These are phyloP conservation scores for Apodemia duryi DNA, from an alignment of 2,888 invertebrate species.

Conservation along the genomic window DNA sequence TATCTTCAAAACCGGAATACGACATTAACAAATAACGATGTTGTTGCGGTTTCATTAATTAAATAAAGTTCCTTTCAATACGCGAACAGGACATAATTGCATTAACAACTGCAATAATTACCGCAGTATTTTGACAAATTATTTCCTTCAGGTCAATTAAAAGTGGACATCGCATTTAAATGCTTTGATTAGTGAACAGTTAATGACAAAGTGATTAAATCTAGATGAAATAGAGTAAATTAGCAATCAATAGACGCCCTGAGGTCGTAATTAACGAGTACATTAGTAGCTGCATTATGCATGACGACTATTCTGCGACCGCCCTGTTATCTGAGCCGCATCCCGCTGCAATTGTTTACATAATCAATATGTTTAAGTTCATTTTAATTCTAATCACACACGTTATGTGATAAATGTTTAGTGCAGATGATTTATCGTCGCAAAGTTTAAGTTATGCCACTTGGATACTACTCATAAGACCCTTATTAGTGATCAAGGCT, in stretches of 20 bases:
- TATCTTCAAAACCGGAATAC: too few relatives aligned
- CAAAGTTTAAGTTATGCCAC: neutral
- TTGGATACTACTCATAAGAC: too few relatives aligned
- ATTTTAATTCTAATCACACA: conserved; percentile 45
- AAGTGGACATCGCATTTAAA: conserved; percentile 17
- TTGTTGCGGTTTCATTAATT: neutral
- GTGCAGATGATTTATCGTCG: neutral
- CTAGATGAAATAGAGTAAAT: conserved; percentile 53
- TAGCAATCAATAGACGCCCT: conserved; percentile 62
- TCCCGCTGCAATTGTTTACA: conserved; percentile 48
- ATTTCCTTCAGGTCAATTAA: conserved; percentile 18
- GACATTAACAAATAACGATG: neutral
- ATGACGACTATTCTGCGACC: conserved; percentile 55
- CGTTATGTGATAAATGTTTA: neutral
- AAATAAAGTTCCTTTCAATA: neutral
- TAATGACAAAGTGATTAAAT: conserved; percentile 50
- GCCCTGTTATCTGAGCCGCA: conserved; percentile 50
- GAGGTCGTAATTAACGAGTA: conserved; percentile 62
- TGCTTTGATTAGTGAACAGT: conserved; percentile 17
- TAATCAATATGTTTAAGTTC: conserved; percentile 50
- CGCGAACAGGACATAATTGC: neutral
- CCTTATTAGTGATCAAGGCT: too few relatives aligned
- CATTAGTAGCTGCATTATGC: conserved; percentile 67
- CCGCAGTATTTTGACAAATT: conserved; percentile 7
- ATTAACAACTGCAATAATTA: neutral